Evolutionary conservation across 1,140 invertebrate species (phyloP), one percentile per base, ranked within the genome.

Genomic region (Frieseomelitta varia): DNA sequence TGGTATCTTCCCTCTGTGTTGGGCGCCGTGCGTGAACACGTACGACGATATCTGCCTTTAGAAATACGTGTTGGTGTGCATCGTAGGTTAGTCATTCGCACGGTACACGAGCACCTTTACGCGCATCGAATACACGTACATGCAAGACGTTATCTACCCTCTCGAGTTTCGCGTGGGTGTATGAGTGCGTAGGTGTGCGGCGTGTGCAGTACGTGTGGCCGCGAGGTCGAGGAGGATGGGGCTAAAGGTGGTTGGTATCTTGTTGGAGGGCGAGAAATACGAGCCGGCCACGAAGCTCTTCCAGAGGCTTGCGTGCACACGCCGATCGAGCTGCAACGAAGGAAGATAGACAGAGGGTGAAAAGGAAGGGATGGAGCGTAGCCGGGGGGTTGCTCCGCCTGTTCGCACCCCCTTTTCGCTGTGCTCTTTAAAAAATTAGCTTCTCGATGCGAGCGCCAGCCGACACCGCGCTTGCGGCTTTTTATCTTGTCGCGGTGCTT

Each of bases 231-330:
- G 83, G 79, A 90, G 83, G 79, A 90, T 83, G 85, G 89, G 89
- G 89, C 76, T 81, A 72, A 88, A 90, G 87, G 89, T 90, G 89
- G 89, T 88, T 87, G 89, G 89, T 90, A 90, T 90, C 89, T 90
- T 85, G 89, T 90, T 90, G 89, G 89, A 90, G 89, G 89, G 88
- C 79, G 89, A 90, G 89, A 90, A 90, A 90, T 90, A 90, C 89
- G 89, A 90, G 84, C 82, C 81, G 86, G 75, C 86, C 79, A 80
- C 84, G 86, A 86, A 84, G 79, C 87, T 90, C 87, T 77, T 90
- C 84, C 79, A 82, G 21, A 77, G 68, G 84, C 68, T 90, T 87
- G 89, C 89, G 89, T 90, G 89, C 86, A 67, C 84, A 71, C 84
- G 6, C 63, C 77, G 88, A 90, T 88, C 84, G 79, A 87, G 86